These are phyloP conservation scores for Himalopsyche kuldschensis DNA, from an alignment of 2,888 invertebrate species.

Conservation along the genomic window DNA sequence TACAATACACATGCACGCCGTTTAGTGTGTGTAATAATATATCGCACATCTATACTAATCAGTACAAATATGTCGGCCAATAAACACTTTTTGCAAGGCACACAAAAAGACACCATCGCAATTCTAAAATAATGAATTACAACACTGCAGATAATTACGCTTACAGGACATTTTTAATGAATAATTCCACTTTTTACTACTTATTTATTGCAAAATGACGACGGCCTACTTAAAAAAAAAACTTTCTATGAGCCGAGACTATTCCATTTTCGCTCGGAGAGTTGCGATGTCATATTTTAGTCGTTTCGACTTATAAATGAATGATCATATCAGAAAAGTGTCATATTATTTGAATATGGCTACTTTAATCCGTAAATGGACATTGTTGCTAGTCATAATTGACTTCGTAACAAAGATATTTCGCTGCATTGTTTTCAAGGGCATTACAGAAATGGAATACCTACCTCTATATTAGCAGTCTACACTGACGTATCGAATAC, in stretches of 20 bases:
- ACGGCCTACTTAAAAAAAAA: conserved; percentile 40
- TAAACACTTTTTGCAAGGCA: not conserved
- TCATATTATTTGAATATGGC: not conserved
- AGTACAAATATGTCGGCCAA: conserved; percentile 11
- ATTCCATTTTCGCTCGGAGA: conserved; percentile 25
- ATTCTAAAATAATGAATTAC: not conserved
- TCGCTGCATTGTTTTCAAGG: conserved; percentile 62
- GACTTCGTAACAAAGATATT: conserved; percentile 32
- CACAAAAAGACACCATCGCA: not conserved
- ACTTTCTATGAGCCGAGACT: conserved; percentile 31
- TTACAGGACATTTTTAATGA: not conserved
- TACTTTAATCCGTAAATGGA: not conserved
- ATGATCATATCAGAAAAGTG: not conserved
- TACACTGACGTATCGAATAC: not conserved
- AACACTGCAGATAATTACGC: not conserved
- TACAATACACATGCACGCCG: not conserved
- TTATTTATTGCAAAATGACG: conserved; percentile 23
- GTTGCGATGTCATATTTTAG: not conserved
- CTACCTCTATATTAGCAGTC: conserved; percentile 6
- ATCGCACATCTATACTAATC: not conserved
- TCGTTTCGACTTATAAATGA: not conserved
- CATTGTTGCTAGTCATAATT: conserved; percentile 1
- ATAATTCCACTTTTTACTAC: not conserved
- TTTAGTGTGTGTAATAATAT: not conserved
- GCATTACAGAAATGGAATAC: conserved; percentile 47